phyloP scores from a whole-genome alignment of 2,113 vertebrate genomes.

The Dissostichus mawsoni region DNA sequence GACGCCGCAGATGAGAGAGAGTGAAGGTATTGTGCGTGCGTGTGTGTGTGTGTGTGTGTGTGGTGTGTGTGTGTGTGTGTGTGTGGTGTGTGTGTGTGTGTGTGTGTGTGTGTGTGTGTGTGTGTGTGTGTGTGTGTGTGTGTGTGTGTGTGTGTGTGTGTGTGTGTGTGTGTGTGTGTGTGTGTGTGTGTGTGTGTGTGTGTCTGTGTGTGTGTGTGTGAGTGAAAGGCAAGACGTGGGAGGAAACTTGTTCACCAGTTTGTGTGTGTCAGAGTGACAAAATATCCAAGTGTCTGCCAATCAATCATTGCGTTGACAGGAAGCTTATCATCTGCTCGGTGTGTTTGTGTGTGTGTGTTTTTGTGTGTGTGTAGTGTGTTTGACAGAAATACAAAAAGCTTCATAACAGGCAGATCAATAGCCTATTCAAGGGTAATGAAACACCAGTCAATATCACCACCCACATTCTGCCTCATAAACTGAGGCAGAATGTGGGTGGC shows the following conservation, averaged over 20 bases:
- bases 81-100: not conserved
- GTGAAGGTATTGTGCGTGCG: constrained; percentile 6
- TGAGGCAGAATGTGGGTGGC: constrained; percentile 19
- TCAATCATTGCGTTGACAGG: constrained; percentile 47
- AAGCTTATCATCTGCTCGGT: constrained; percentile 6
- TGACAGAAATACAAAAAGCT: constrained; percentile 49
- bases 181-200: too few species aligned
- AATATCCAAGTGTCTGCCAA: constrained; percentile 28
- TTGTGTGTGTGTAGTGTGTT: not conserved
- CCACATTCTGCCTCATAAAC: constrained; percentile 51
- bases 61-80: not conserved
- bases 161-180: not conserved
- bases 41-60: constrained; percentile 2
- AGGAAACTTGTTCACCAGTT: constrained; percentile 29
- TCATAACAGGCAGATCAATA: constrained; percentile 71
- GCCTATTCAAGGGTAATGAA: constrained; percentile 68
- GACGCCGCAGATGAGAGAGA: not conserved
- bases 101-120: not conserved
- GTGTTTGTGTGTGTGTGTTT: not conserved
- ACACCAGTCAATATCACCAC: constrained; percentile 64
- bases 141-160: not conserved
- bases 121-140: constrained; percentile 1
- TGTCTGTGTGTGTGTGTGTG: too few species aligned
- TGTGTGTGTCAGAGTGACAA: constrained; percentile 33
- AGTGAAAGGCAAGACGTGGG: constrained; percentile 1